Evolutionary conservation across 2,797 vertebrate genomes (phyloP).

Genomic region (Sebastes wilsoni): DNA sequence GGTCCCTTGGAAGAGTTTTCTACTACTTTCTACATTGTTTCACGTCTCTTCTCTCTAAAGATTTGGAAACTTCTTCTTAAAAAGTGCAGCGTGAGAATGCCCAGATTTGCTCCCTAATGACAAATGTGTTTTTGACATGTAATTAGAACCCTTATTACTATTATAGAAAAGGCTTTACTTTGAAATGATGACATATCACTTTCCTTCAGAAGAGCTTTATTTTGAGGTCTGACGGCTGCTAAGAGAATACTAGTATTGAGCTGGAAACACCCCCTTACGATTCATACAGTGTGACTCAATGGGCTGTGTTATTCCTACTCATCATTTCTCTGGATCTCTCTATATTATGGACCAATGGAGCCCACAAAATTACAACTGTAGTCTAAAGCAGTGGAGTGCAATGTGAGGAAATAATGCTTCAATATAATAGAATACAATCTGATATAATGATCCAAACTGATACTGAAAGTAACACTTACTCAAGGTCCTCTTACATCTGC

Average conservation of each 20-base stretch:
- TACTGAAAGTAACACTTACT: not conserved
- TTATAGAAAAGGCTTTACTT: not conserved
- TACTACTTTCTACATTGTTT: not conserved
- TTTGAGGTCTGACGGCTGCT: not conserved
- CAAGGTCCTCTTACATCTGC: not conserved
- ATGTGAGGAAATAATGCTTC: not conserved
- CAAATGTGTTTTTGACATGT: not conserved
- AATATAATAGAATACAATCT: not conserved
- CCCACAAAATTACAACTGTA: not conserved
- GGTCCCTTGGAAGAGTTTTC: not conserved
- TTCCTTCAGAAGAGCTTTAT: not conserved
- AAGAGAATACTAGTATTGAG: constrained; percentile 1
- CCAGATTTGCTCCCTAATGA: not conserved
- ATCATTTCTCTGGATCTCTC: constrained; percentile 7
- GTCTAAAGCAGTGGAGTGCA: not conserved
- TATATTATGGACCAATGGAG: not conserved
- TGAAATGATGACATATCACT: not conserved
- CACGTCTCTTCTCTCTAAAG: not conserved
- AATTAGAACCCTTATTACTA: not conserved
- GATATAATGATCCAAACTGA: not conserved
- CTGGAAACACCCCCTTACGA: constrained; percentile 16
- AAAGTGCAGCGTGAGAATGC: not conserved
- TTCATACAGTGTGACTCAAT: constrained; percentile 23
- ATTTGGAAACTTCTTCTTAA: not conserved
- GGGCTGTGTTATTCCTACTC: not conserved